Conservation (phyloP, 2,113 vertebrate species). For the Hippolais icterina region DNA sequence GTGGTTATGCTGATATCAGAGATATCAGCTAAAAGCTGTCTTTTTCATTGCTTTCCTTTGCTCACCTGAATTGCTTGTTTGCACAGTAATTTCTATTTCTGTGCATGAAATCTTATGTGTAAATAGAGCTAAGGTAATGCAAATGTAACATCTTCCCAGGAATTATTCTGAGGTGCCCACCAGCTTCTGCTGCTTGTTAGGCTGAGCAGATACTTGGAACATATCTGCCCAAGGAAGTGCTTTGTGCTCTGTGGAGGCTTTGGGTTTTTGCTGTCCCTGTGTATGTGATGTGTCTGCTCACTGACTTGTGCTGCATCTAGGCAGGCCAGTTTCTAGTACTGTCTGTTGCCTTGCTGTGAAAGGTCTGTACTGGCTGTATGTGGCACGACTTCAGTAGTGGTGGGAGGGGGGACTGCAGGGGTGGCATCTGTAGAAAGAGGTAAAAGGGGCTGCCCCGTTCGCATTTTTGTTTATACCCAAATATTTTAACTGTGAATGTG, state of each 20-base stretch:
- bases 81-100: not conserved
- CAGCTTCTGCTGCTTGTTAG: not conserved
- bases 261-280: not conserved
- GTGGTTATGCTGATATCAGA: not conserved
- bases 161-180: not conserved
- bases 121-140: not conserved
- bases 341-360: not conserved
- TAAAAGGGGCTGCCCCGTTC: not conserved
- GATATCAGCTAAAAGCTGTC: not conserved
- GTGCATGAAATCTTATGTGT: not conserved
- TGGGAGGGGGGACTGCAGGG: fast-evolving
- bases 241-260: not conserved
- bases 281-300: not conserved
- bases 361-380: not conserved
- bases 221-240: not conserved
- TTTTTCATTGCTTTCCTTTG: not conserved
- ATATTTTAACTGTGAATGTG: not conserved
- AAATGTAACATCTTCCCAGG: not conserved
- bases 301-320: not conserved
- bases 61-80: not conserved
- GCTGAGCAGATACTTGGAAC: not conserved
- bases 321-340: not conserved
- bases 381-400: not conserved
- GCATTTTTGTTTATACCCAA: not conserved
- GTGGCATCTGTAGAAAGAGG: not conserved